Evolutionary conservation across 2,797 vertebrate species (phyloP).

Genomic region (Allobates femoralis): DNA sequence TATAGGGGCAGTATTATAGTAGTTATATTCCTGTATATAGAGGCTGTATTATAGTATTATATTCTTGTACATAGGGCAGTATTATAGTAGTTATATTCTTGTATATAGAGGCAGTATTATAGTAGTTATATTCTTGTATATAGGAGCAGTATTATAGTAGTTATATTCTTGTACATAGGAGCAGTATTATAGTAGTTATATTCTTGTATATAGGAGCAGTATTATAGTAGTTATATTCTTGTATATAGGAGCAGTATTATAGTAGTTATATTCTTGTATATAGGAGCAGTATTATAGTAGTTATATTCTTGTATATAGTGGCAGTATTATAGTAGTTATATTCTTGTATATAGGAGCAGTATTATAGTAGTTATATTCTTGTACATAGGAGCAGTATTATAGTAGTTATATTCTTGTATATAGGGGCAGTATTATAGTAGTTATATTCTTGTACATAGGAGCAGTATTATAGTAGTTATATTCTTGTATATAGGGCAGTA

Average conservation of each 20-base stretch:
- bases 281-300: conserved; percentile 1
- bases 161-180: conserved; percentile 1
- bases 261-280: conserved; percentile 1
- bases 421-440: conserved; percentile 1
- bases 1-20: not conserved
- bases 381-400: not conserved
- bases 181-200: not conserved
- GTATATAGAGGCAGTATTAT: not conserved
- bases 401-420: not conserved
- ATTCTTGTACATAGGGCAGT: not conserved
- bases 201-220: not conserved
- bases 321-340: conserved; percentile 6
- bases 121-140: conserved; percentile 1
- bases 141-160: conserved; percentile 4
- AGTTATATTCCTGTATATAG: not conserved
- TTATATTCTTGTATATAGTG: not conserved
- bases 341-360: not conserved
- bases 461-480: not conserved
- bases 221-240: conserved; percentile 1
- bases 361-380: not conserved
- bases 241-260: not conserved
- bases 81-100: conserved; percentile 5
- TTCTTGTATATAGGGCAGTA: no score
- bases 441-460: not conserved
- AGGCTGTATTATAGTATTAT: not conserved